Percentiles rank a stretch among this genome's conserved stretches.
These are phyloP conservation scores for Tetramorium parvispinum DNA, from an alignment of 1,140 invertebrate species.

Conservation along the genomic window DNA sequence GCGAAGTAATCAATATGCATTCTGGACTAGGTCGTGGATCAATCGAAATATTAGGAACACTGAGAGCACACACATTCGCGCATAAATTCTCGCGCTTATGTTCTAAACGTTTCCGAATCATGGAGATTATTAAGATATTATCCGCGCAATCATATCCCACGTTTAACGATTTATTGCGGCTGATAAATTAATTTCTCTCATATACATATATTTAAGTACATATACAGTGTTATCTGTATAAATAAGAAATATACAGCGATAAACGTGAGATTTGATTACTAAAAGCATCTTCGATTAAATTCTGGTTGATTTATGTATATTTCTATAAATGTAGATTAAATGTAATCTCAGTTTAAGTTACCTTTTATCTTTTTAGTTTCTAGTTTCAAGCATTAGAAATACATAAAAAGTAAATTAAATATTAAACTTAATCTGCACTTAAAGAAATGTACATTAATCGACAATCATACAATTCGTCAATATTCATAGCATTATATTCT, in stretches of 20 bases:
- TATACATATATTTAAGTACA: not conserved
- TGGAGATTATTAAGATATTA: not conserved
- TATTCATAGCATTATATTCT: not conserved
- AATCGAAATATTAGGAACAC: constrained; percentile 23
- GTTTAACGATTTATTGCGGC: not conserved
- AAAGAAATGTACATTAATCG: not conserved
- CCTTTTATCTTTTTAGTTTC: too few species aligned
- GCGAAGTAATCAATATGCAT: not conserved
- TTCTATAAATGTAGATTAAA: too few species aligned
- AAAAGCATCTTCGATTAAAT: not conserved
- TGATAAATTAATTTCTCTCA: not conserved
- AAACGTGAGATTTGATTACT: not conserved
- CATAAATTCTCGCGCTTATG: not conserved
- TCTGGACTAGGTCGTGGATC: constrained; percentile 3
- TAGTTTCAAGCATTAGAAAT: too few species aligned
- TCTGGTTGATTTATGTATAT: not conserved
- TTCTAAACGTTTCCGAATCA: not conserved
- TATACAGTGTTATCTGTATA: not conserved
- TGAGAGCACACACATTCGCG: not conserved
- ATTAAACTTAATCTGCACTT: too few species aligned
- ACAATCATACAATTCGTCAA: not conserved
- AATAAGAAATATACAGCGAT: not conserved
- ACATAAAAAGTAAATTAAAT: too few species aligned
- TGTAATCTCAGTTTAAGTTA: too few species aligned
- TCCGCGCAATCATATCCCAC: not conserved